Evolutionary conservation across 2,797 vertebrate species (phyloP), one percentile per base, ranked within the genome.

Genomic region (Girardinus metallicus): DNA sequence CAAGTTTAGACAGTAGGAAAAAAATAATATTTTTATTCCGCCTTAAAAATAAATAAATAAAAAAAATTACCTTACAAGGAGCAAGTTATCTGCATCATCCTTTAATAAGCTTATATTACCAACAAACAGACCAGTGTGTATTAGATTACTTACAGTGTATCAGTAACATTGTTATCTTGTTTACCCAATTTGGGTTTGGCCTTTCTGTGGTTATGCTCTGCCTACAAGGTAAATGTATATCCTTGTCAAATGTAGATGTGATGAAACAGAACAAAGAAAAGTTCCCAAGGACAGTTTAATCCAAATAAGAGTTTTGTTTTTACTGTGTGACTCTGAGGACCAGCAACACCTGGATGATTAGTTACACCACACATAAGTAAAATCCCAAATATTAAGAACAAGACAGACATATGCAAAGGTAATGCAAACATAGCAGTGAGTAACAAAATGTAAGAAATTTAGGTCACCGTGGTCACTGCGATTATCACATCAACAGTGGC

Each of bases 301-400:
- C 18, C 18, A 39, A 66, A 39, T 23, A 36, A 36, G 6, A 8
- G 2, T 55, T 55, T 18, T 34, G 16, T 57, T 15, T 60, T 60
- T 62, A 34, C 29, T 62, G 13, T 60, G n/a, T 62, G 57, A 62
- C 29, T 31, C 5, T 34, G 57, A 34, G 13, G 75, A 31, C 34
- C 57, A 71, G 43, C 55, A 71, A 39, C 53, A 62, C 76, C 87
- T 85, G 74, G 41, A 76, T 90, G 90, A 93, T 88, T 11, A 77
- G 86, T 73, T 84, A 39, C 47, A 79, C n/a, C 47, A 47, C 77
- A 80, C 75, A 80, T 87, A 90, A 94, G 85, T 93, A 91, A 91
- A 80, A 83, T 79, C 75, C 15, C 47, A 85, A 87, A 86, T 34
- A 84, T 34, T 62, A 62, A 31, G 41, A 53, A 18, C 43, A 23